These are phyloP conservation scores for Micoletzkya japonica DNA, from an alignment of 2,888 invertebrate species.

Conservation along the genomic window DNA sequence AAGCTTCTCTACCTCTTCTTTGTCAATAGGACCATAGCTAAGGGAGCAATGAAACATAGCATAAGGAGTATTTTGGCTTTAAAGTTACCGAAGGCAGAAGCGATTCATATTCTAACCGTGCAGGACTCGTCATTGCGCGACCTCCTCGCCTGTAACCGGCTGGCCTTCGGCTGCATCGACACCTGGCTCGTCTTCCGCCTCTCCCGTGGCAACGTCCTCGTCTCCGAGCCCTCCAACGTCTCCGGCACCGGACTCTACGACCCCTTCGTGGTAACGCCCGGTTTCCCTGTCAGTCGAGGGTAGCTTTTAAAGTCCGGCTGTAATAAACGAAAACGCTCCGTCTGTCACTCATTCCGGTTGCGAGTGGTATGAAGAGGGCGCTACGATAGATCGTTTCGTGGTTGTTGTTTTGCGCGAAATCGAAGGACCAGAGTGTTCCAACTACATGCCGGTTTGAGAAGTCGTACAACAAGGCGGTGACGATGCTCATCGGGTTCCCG, in stretches of 20 bases:
- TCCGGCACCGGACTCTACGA: not conserved
- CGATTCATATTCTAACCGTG: not conserved
- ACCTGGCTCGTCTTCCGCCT: not conserved
- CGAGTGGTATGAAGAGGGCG: too few relatives aligned
- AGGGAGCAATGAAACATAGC: too few relatives aligned
- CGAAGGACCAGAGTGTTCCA: too few relatives aligned
- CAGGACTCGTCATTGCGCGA: not conserved
- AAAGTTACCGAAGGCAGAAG: not conserved
- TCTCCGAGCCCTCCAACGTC: not conserved
- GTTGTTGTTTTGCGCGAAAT: too few relatives aligned
- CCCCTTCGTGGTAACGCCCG: not conserved
- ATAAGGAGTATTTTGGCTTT: too few relatives aligned
- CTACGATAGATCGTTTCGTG: too few relatives aligned
- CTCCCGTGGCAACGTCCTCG: not conserved
- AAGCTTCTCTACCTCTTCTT: not conserved
- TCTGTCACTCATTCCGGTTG: too few relatives aligned
- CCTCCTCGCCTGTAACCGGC: not conserved
- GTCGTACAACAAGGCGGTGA: not conserved
- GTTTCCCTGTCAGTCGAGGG: not conserved
- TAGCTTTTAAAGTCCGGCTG: too few relatives aligned
- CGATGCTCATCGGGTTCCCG: not conserved
- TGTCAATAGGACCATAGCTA: not conserved
- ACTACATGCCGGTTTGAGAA: too few relatives aligned
- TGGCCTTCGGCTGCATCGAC: not conserved
- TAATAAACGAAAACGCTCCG: too few relatives aligned